Evolutionary conservation across 2,113 vertebrate species (phyloP).

Genomic region (Enhydra lutris): DNA sequence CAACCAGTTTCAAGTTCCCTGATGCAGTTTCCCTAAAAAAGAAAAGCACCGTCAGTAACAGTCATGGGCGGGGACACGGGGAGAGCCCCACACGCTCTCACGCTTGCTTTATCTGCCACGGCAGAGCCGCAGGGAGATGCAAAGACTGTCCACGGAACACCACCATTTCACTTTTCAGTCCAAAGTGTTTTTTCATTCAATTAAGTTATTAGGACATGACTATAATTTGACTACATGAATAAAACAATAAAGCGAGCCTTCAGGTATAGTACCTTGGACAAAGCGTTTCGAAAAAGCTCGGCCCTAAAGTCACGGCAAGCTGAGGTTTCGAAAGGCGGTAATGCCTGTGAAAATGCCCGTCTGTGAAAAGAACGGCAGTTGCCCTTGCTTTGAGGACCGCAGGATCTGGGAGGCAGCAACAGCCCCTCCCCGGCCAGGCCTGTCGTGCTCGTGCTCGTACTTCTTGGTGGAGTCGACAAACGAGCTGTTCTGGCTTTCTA

Average conservation of each 20-base stretch:
- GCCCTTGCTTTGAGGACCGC: slow-evolving; percentile 27
- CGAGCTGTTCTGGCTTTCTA: background rate
- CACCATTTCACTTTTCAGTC: background rate
- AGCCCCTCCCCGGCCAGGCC: background rate
- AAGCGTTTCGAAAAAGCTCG: slow-evolving; percentile 3
- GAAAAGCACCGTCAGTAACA: background rate
- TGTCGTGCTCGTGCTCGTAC: background rate
- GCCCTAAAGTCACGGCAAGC: background rate
- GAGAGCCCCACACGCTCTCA: background rate
- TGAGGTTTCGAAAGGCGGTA: slow-evolving; percentile 60
- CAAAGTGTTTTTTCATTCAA: slow-evolving; percentile 47
- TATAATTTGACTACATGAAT: slow-evolving; percentile 42
- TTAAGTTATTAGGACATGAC: slow-evolving; percentile 69
- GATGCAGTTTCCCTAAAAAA: background rate
- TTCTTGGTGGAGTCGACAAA: background rate
- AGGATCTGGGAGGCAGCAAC: background rate
- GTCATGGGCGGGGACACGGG: background rate
- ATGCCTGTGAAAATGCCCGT: background rate
- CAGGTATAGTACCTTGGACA: slow-evolving; percentile 48
- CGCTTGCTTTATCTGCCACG: background rate
- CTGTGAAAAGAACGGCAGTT: slow-evolving; percentile 23
- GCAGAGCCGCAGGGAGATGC: background rate
- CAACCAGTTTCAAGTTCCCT: background rate
- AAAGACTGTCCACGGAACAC: slow-evolving; percentile 10
- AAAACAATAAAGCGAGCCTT: slow-evolving; percentile 56